Evolutionary conservation across 2,888 invertebrate species (phyloP).

Genomic region (Tenthredo distinguenda): DNA sequence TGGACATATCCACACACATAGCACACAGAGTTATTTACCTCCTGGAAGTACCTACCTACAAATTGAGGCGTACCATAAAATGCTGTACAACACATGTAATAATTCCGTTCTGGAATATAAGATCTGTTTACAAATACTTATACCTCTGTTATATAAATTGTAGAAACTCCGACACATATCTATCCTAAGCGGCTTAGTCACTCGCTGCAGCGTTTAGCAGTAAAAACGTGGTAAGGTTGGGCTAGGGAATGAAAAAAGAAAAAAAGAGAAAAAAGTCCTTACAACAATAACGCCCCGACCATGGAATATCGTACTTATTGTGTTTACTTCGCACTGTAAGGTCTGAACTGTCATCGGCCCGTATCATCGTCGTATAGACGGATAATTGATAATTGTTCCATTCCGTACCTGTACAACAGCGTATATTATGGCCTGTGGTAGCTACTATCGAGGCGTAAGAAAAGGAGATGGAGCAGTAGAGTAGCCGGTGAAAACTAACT

Average conservation of each 20-base stretch:
- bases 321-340: neutral
- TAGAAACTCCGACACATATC: constrained; percentile 28
- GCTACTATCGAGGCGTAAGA: neutral
- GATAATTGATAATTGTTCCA: constrained; percentile 40
- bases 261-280: neutral
- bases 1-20: neutral
- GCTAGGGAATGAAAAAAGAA: neutral
- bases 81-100: neutral
- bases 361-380: constrained; percentile 9
- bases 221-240: neutral
- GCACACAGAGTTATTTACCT: constrained; percentile 1
- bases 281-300: neutral
- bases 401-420: neutral
- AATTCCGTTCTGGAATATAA: neutral
- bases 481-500: neutral
- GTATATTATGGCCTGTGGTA: neutral
- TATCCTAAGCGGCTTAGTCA: constrained; percentile 23
- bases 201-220: neutral
- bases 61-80: neutral
- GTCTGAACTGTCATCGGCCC: neutral
- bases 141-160: constrained; percentile 22
- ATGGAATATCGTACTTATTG: neutral
- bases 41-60: neutral
- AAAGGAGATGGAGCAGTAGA: neutral
- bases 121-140: neutral